Evolutionary conservation across 2,797 vertebrate genomes (phyloP).

Genomic region (Girardinus metallicus): DNA sequence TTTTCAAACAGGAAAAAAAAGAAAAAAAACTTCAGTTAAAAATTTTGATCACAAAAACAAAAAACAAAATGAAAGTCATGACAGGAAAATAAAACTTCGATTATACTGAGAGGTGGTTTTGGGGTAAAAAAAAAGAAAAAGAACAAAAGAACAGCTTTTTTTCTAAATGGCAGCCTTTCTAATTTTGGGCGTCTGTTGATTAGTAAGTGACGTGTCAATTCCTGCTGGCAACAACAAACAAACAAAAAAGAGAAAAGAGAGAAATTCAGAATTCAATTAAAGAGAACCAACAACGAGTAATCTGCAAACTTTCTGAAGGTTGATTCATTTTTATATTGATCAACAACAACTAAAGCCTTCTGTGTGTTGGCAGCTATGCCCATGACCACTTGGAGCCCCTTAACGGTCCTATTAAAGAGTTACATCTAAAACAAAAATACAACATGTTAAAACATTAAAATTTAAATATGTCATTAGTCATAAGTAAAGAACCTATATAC

Average conservation of each 20-base stretch:
- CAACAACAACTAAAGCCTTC: neutral
- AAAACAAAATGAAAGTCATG: constrained; percentile 8
- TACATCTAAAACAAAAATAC: too few species aligned
- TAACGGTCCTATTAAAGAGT: neutral
- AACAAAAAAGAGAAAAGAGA: neutral
- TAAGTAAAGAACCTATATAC: too few species aligned
- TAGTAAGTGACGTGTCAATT: constrained; percentile 3
- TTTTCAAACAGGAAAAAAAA: constrained; percentile 12
- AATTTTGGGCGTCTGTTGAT: constrained; percentile 5
- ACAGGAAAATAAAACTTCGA: neutral
- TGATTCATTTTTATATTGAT: neutral
- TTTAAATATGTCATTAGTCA: too few species aligned
- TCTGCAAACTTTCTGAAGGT: neutral
- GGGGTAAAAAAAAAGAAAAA: neutral
- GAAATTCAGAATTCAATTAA: neutral
- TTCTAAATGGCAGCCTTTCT: constrained; percentile 15
- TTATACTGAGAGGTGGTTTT: constrained; percentile 1
- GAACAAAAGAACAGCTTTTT: constrained; percentile 18
- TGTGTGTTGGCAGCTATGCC: neutral
- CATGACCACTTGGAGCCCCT: neutral
- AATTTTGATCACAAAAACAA: neutral
- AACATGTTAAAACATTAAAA: too few species aligned
- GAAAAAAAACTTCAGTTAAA: neutral
- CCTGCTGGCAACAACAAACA: constrained; percentile 7
- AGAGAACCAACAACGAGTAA: neutral